phyloP scores from a whole-genome alignment of 1,140 invertebrate genomes.

The Heliconius hewitsoni region DNA sequence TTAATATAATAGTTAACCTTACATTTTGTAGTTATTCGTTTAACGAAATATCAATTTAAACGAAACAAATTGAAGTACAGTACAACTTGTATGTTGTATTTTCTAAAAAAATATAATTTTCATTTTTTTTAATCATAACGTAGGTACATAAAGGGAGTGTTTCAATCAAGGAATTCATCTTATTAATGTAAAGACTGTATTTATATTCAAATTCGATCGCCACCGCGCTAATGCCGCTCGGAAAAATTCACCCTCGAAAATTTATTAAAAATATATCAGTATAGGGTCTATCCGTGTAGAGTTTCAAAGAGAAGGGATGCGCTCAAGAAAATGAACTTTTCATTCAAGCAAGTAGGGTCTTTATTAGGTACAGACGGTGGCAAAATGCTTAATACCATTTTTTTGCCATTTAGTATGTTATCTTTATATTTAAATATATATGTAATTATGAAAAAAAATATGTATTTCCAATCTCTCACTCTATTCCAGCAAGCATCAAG shows the following conservation, averaged over 20 bases:
- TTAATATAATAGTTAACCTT: neutral
- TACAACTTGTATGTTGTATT: too few relatives aligned
- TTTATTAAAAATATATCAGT: constrained; percentile 63
- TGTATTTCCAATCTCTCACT: too few relatives aligned
- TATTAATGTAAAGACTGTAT: constrained; percentile 36
- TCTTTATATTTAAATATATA: too few relatives aligned
- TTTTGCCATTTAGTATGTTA: neutral
- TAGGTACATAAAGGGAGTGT: neutral
- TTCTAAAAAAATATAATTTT: too few relatives aligned
- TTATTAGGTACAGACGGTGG: constrained; percentile 51
- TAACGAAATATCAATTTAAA: neutral
- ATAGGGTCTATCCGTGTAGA: constrained; percentile 37
- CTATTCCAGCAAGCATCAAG: too few relatives aligned
- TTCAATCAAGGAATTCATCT: constrained; percentile 20
- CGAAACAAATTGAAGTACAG: too few relatives aligned
- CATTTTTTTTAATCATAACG: neutral
- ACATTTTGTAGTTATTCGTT: neutral
- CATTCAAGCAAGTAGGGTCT: constrained; percentile 58
- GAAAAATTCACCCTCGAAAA: constrained; percentile 48
- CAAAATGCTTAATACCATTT: constrained; percentile 28
- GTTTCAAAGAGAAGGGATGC: constrained; percentile 64
- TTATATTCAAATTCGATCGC: constrained; percentile 59
- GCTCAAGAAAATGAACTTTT: constrained; percentile 72
- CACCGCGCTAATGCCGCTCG: constrained; percentile 33
- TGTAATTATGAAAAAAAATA: too few relatives aligned